Percentiles rank a stretch among this genome's conserved stretches.
These are phyloP conservation scores for Patiria miniata DNA, from an alignment of 35 echinoderm and acorn worm species.

Conservation along the genomic window DNA sequence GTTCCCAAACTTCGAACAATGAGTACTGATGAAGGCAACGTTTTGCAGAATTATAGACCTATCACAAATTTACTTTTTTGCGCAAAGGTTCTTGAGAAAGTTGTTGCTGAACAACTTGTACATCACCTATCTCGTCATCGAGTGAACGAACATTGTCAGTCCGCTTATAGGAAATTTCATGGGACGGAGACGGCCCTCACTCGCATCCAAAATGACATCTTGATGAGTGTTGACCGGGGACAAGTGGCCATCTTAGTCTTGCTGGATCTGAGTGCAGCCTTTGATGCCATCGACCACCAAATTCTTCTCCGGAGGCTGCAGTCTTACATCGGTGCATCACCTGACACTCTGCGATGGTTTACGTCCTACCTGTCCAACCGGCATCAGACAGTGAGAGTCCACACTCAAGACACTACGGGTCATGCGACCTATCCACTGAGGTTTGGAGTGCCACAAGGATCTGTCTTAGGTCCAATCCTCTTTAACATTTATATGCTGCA, in stretches of 20 bases:
- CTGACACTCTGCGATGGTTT: conserved; percentile 39
- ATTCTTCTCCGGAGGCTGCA: conserved; percentile 35
- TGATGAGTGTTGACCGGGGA: conserved; percentile 25
- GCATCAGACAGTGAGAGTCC: conserved; percentile 31
- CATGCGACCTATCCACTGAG: conserved; percentile 21
- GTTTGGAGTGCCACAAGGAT: conserved; percentile 73
- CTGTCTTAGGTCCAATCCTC: conserved; percentile 51
- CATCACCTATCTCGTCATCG: neutral
- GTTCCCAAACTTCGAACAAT: conserved; percentile 46
- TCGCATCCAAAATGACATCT: conserved; percentile 37
- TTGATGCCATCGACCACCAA: conserved; percentile 62
- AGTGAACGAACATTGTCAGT: neutral
- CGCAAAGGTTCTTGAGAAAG: conserved; percentile 1
- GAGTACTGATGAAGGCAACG: conserved; percentile 9
- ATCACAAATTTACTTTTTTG: conserved; percentile 1
- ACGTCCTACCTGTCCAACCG: conserved; percentile 47
- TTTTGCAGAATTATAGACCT: neutral
- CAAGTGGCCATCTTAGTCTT: conserved; percentile 48
- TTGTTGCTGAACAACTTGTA: conserved; percentile 11
- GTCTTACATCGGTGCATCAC: conserved; percentile 29
- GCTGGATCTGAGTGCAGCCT: conserved; percentile 61
- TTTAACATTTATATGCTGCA: conserved; percentile 59
- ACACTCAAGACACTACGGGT: neutral
- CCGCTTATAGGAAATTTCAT: conserved; percentile 12
- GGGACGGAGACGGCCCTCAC: conserved; percentile 1